Percentiles rank a stretch among this genome's conserved stretches.
phyloP scores from a whole-genome alignment of 2,888 invertebrate genomes.

The Scaptomyza polygonia region DNA sequence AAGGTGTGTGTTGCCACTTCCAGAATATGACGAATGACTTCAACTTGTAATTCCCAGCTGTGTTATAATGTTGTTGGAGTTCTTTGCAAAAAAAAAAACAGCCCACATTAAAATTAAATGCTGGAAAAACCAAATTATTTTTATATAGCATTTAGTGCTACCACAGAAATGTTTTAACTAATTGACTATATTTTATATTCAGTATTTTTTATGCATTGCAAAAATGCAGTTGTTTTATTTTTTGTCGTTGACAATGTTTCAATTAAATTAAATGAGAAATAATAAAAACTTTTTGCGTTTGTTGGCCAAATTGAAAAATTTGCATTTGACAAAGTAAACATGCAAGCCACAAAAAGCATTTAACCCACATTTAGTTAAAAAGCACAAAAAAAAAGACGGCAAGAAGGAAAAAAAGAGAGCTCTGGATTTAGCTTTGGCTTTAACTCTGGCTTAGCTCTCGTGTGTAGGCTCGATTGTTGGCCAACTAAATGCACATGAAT shows the following conservation, averaged over 20 bases:
- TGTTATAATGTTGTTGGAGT: conserved; percentile 5
- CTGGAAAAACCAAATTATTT: conserved; percentile 4
- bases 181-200: conserved; percentile 59
- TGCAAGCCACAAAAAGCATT: conserved; percentile 72
- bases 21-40: conserved; percentile 2
- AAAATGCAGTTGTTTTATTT: conserved; percentile 8
- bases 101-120: not conserved
- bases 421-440: conserved; percentile 37
- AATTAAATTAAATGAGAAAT: conserved; percentile 64
- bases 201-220: conserved; percentile 9
- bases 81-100: conserved; percentile 2
- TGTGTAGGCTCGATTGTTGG: conserved; percentile 44
- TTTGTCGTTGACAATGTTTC: conserved; percentile 43
- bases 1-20: not conserved
- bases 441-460: conserved; percentile 18
- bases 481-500: conserved; percentile 30
- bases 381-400: conserved; percentile 2
- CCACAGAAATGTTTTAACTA: conserved; percentile 47
- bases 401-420: conserved; percentile 52
- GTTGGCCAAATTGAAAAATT: conserved; percentile 59
- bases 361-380: conserved; percentile 73
- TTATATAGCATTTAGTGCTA: conserved; percentile 20
- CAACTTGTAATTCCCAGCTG: conserved; percentile 18
- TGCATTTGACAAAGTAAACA: conserved; percentile 57
- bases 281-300: conserved; percentile 32